Percentiles rank a stretch among this genome's conserved stretches.
Evolutionary conservation across 2,888 invertebrate genomes (phyloP).

Genomic region (Dasypolia templi): DNA sequence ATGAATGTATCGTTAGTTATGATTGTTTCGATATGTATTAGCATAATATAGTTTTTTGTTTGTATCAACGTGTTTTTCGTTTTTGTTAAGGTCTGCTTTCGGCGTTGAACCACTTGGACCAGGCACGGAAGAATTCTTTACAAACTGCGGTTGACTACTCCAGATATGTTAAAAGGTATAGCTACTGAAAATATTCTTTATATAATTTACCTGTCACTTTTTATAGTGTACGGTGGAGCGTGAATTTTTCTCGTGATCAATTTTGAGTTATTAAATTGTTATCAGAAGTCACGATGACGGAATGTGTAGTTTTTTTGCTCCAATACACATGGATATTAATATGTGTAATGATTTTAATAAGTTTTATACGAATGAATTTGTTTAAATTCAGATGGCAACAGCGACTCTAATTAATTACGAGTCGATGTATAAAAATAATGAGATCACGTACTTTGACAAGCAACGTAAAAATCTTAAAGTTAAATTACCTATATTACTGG

Average conservation of each 20-base stretch:
- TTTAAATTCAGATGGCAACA: slow-evolving; percentile 38
- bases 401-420: slow-evolving; percentile 11
- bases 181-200: slow-evolving; percentile 64
- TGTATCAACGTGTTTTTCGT: slow-evolving; percentile 71
- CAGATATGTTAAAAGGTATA: slow-evolving; percentile 95
- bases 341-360: slow-evolving; percentile 63
- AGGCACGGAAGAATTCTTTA: slow-evolving; percentile 89
- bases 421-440: slow-evolving; percentile 5
- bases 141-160: slow-evolving; percentile 95
- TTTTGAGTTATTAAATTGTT: slow-evolving; percentile 63
- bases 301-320: slow-evolving; percentile 59
- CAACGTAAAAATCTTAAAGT: neutral
- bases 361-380: slow-evolving; percentile 27
- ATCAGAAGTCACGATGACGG: slow-evolving; percentile 61
- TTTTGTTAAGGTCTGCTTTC: slow-evolving; percentile 85
- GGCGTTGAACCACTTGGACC: slow-evolving; percentile 88
- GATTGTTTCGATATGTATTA: slow-evolving; percentile 85
- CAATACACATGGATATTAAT: slow-evolving; percentile 62
- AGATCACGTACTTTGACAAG: neutral
- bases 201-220: slow-evolving; percentile 68
- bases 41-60: slow-evolving; percentile 79
- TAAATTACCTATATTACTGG: neutral
- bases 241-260: slow-evolving; percentile 59
- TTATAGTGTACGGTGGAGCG: slow-evolving; percentile 55
- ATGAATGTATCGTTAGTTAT: slow-evolving; percentile 84